Base-by-base conservation (phyloP, 2,113 vertebrate genomes). In the Archocentrus centrarchus region DNA sequence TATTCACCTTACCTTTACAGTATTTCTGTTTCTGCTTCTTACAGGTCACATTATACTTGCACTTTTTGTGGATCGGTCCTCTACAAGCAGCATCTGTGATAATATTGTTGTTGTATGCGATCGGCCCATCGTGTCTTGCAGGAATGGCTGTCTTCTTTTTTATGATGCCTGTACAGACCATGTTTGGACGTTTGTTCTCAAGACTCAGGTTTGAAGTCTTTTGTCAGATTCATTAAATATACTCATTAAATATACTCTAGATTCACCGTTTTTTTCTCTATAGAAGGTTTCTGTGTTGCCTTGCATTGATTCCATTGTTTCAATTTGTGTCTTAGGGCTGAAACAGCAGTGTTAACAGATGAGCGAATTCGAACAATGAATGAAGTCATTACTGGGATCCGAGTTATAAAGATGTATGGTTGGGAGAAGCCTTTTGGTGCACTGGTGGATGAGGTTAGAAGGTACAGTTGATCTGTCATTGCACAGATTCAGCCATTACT, bases 381-480 rank as follows among this genome's bases (percentile, higher is more conserved):
- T 90, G 98, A 99, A 91, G 98, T 99, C 7, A 97, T 99, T 88
- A 95, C 97, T 0, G 98, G 98, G n/a, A 99, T 99, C 83, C 96
- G 97, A 79, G 98, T 99, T 79, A 99, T 99, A 88, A 99, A 99
- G 94, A 99, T 99, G 98, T 99, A 98, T 3, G 97, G 97, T 0
- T 99, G 98, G 98, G 98, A 99, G 88, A 97, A 96, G 60, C 95
- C 98, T 7, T 99, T 99, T 83, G 92, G 96, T 0, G 94, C 95
- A 0, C 95, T 98, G 79, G 96, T 99, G 81, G 90, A 93, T 87
- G 93, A 91, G 55, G 91, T 98, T 92, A 96, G 98, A 95, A 97
- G 96, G 98, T 85, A 80, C 17, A n/a, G 44, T n/a, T 37, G 10
- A 35, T 50, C 39, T 60, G 22, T 5, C 17, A 30, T n/a, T 70